Evolutionary conservation across 1,140 invertebrate species (phyloP), one percentile per base, ranked within the genome.

Genomic region (Wasmannia auropunctata): DNA sequence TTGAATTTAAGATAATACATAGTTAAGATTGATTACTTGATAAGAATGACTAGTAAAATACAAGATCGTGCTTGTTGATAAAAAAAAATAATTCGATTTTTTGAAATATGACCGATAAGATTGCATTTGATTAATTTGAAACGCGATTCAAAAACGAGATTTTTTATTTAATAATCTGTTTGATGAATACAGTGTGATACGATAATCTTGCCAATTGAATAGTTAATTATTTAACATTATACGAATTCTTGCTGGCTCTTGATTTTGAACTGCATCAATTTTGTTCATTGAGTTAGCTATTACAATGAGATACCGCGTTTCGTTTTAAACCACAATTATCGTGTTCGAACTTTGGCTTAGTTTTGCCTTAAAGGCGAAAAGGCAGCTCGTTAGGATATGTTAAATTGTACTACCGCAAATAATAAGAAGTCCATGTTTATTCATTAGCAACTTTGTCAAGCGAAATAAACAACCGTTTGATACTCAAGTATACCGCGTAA

Each of bases 361-460:
- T 40, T 70, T 19, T 19, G 11, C 7, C 2, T 37, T 2, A 37
- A 69, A 54, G 22, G 22, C 31, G 25, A 31, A 72, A 60, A 58
- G 37, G 37, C 28, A 34, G 65, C 70, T 76, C 40, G 31, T 75
- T 87, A 72, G 14, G 19, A 25, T 65, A 74, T 65, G 56, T 84
- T 81, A 85, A 84, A 74, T 16, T 54, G 31, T 56, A 58, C 25
- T 46, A 46, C 56, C 28, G 28, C 40, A 74, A 74, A 72, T 83
- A 60, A 74, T 60, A 60, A 79, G 28, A 37, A 72, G 8, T 46
- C 31, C 67, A 83, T 83, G 51, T 74, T 83, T 83, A 83, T 83
- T 83, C 67, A 83, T 83, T 16, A 56, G 51, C 40, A 54, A 43
- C 25, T 58, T 72, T 40, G 14, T 56, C n/a, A 22, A 46, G 19